Conservation (phyloP, 2,113 vertebrate species). For the Piaya cayana region DNA sequence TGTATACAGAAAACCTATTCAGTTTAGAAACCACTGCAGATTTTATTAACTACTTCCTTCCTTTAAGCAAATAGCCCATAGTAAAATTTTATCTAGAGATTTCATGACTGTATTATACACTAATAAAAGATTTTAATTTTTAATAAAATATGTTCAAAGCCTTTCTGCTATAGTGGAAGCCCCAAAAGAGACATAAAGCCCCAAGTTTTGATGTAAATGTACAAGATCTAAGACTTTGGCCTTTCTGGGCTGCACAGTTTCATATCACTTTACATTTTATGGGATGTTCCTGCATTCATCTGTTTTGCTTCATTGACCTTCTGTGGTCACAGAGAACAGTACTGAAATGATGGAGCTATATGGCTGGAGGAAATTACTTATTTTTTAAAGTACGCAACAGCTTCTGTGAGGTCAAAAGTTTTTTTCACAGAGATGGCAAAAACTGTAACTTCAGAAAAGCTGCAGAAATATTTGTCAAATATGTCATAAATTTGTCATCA, state of each 20-base stretch:
- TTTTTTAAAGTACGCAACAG: neutral
- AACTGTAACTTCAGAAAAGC: neutral
- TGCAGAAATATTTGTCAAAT: neutral
- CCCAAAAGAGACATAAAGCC: neutral
- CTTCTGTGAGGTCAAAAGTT: neutral
- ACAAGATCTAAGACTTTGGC: neutral
- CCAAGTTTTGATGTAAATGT: neutral
- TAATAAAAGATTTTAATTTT: neutral
- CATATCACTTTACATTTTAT: neutral
- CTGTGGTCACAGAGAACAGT: neutral
- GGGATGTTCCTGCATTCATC: neutral
- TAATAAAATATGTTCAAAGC: neutral
- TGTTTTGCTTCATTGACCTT: neutral
- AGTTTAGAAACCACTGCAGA: neutral
- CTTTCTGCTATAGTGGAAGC: neutral
- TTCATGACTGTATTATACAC: neutral
- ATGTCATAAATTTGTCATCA: neutral
- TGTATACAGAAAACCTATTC: constrained; percentile 52
- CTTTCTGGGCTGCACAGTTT: neutral
- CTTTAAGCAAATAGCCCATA: neutral
- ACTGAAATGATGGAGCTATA: neutral
- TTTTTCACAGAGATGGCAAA: neutral
- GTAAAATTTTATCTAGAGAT: neutral
- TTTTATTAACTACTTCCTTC: neutral
- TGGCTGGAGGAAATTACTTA: neutral